Conservation (phyloP, 2,888 invertebrate species). For the Ommatoiulus sabulosus region DNA sequence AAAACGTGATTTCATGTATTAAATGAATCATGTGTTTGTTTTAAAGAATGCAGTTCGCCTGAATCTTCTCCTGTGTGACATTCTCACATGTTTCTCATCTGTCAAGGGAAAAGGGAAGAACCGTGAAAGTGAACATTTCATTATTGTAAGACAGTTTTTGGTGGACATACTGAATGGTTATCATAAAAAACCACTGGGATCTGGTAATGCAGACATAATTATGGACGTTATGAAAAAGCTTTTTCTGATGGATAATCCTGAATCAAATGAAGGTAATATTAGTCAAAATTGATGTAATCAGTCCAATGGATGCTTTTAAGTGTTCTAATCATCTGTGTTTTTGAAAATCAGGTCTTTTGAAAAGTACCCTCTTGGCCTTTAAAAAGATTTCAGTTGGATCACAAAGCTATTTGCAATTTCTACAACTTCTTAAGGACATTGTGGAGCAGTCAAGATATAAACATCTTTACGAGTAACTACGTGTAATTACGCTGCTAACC, state of each 20-base stretch:
- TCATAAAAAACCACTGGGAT: background rate
- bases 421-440: background rate
- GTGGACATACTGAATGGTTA: background rate
- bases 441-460: background rate
- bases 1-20: background rate
- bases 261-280: constrained; percentile 24
- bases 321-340: background rate
- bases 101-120: background rate
- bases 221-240: background rate
- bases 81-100: background rate
- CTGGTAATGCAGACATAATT: background rate
- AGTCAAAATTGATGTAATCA: background rate
- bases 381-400: background rate
- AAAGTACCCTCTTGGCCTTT: background rate
- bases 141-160: background rate
- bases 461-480: background rate
- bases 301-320: background rate
- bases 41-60: background rate
- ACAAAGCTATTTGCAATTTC: background rate
- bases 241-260: background rate
- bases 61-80: constrained; percentile 35
- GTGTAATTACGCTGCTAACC: background rate
- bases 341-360: background rate
- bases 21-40: background rate
- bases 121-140: constrained; percentile 13